phyloP scores from a whole-genome alignment of 2,113 vertebrate species.

The Otus sunia region DNA sequence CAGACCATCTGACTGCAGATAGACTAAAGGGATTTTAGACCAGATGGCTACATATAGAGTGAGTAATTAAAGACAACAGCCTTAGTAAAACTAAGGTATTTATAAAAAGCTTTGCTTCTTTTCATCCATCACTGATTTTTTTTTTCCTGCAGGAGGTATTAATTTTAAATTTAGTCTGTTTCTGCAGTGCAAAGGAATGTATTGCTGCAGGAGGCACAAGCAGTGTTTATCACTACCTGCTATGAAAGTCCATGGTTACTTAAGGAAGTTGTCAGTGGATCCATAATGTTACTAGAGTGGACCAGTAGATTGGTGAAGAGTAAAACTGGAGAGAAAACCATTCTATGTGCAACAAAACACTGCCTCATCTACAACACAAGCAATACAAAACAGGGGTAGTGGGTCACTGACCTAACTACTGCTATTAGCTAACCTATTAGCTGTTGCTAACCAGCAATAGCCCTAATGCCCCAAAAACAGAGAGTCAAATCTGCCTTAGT shows the following conservation, averaged over 20 bases:
- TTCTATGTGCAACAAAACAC: neutral
- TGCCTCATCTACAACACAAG: neutral
- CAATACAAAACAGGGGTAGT: neutral
- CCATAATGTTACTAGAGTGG: neutral
- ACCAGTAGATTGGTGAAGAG: neutral
- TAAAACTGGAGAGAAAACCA: neutral
- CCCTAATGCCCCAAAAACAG: neutral
- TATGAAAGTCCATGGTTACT: neutral
- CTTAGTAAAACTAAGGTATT: neutral
- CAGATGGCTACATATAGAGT: neutral
- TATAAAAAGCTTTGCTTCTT: neutral
- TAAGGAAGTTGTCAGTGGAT: neutral
- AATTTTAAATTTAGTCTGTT: neutral
- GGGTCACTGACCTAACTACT: neutral
- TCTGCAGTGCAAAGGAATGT: neutral
- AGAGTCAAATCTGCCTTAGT: neutral
- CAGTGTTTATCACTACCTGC: neutral
- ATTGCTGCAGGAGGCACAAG: neutral
- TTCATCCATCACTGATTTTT: neutral
- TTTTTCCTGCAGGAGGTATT: neutral
- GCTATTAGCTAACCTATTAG: too few species aligned
- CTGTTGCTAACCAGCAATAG: neutral
- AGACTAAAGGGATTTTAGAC: neutral
- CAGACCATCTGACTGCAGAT: neutral
- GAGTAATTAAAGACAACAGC: neutral